Evolutionary conservation across 2,888 invertebrate genomes (phyloP).

Genomic region (Agelastica alni): DNA sequence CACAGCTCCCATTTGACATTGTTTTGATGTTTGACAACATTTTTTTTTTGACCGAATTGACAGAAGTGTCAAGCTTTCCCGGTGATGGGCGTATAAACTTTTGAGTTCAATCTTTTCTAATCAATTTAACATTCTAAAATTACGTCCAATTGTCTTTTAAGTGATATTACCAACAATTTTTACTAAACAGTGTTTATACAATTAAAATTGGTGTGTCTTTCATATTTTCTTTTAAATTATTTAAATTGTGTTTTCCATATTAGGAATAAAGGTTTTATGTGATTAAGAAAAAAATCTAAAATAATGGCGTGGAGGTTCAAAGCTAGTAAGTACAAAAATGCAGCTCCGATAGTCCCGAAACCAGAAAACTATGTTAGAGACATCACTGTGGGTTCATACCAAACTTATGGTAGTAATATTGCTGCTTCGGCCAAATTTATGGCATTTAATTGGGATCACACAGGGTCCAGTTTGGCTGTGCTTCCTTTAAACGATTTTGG

Average conservation of each 20-base stretch:
- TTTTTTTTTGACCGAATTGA: conserved; percentile 16
- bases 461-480: conserved; percentile 88
- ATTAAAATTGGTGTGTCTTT: background rate
- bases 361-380: conserved; percentile 88
- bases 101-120: conserved; percentile 19
- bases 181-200: background rate
- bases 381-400: conserved; percentile 89
- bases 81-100: conserved; percentile 29
- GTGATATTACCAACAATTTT: background rate
- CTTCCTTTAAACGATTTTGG: conserved; percentile 87
- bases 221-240: conserved; percentile 6
- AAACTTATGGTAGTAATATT: conserved; percentile 94
- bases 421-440: conserved; percentile 90
- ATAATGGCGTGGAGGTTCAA: conserved; percentile 93
- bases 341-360: conserved; percentile 92
- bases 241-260: conserved; percentile 7
- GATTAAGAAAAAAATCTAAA: conserved; percentile 17
- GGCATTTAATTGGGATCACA: conserved; percentile 95
- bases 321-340: conserved; percentile 98
- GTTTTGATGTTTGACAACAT: conserved; percentile 16
- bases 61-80: conserved; percentile 25
- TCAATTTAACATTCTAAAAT: conserved; percentile 14
- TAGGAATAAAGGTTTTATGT: conserved; percentile 25
- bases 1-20: no score
- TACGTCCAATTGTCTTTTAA: conserved; percentile 1